Base-by-base conservation (phyloP, 2,113 vertebrate genomes). In the Perca schrenkii region DNA sequence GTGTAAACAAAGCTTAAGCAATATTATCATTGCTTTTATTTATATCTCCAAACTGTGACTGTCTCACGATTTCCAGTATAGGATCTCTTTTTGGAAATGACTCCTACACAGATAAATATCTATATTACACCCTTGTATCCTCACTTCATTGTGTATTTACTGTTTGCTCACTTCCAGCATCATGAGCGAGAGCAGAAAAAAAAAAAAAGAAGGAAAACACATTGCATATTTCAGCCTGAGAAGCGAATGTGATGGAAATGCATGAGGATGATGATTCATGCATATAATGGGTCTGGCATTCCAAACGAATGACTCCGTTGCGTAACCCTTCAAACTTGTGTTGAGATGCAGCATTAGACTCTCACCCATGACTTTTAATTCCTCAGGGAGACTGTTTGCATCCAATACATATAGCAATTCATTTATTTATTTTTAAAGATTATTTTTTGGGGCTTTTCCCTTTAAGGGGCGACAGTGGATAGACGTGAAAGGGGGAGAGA, bases 191-290 rank as follows among this genome's bases (percentile, higher is more conserved):
- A 46, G 8, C 36, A 65, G 4, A 11, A 7, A 11, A 10, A 10
- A 53, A 57, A n/a, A 67, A 62, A 61, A 66, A 40, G 25, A 67
- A 54, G 46, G 79, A 83, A 88, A 89, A 85, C 63, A 66, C 63
- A 78, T 87, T 74, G 57, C 85, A 85, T 77, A 86, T 92, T 91
- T 91, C 84, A 92, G 80, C 68, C 74, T 4, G 89, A 79, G 82
- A 82, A 64, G 74, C 28, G 17, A 84, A 81, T 88, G 82, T 86
- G 88, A 90, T 83, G 54, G 80, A 86, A 86, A 80, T 60, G 70
- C 82, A 73, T 2, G 71, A 77, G 67, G 83, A 76, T 75, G 83
- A 88, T 79, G 88, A 91, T 77, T 91, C 87, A 90, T 88, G 92
- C 84, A 84, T 86, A 72, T 88, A 89, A 93, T 88, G 86, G 79